phyloP scores from a whole-genome alignment of 2,888 invertebrate species.

The Creontiades dilutus region DNA sequence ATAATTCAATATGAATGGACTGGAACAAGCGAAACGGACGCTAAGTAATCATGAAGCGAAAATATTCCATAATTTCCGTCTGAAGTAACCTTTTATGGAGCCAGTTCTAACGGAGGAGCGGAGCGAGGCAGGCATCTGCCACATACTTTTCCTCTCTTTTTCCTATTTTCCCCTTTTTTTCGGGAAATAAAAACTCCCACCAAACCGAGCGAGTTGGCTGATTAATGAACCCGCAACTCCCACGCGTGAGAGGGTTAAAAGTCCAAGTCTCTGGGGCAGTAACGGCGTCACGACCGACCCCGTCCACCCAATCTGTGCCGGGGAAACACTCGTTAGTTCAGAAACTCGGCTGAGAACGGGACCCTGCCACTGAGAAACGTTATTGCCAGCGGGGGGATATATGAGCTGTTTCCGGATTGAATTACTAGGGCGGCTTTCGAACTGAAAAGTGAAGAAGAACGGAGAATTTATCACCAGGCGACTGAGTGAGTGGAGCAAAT shows the following conservation, averaged over 20 bases:
- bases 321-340: slow-evolving; percentile 36
- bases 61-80: not conserved
- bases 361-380: not conserved
- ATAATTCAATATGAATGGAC: no score
- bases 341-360: slow-evolving; percentile 36
- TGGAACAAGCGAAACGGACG: no score
- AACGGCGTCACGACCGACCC: slow-evolving; percentile 11
- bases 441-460: not conserved
- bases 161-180: not conserved
- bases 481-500: not conserved
- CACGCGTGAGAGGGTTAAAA: not conserved
- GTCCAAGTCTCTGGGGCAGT: not conserved
- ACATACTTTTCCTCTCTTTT: not conserved
- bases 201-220: slow-evolving; percentile 22
- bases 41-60: not conserved
- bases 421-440: not conserved
- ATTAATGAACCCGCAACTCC: slow-evolving; percentile 34
- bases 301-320: slow-evolving; percentile 39
- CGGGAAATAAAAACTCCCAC: slow-evolving; percentile 16
- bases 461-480: not conserved
- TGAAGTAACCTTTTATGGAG: not conserved
- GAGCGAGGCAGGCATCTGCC: not conserved
- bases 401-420: slow-evolving; percentile 28
- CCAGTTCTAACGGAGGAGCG: not conserved
- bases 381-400: slow-evolving; percentile 27